phyloP scores from a whole-genome alignment of 2,113 vertebrate genomes.

The Rostratula benghalensis region DNA sequence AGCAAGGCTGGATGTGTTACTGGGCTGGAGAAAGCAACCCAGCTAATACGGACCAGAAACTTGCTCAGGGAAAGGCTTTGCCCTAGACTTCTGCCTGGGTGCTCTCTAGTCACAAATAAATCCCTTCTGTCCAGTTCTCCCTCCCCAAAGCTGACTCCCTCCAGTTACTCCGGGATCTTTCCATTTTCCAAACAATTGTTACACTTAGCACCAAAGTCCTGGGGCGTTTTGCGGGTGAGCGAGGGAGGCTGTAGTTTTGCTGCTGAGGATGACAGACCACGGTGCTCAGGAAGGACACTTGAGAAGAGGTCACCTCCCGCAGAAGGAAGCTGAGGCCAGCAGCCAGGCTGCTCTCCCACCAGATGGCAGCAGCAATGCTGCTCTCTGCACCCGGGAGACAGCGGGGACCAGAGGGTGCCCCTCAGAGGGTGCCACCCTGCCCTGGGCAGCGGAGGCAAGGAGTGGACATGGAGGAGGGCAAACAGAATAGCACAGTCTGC shows the following conservation, averaged over 20 bases:
- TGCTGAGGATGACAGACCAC: rapidly evolving
- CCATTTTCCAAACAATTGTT: background rate
- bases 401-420: background rate
- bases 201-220: background rate
- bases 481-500: background rate
- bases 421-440: background rate
- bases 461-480: background rate
- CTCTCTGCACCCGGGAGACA: background rate
- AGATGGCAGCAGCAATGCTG: slow-evolving; percentile 64
- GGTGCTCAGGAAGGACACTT: too few species aligned
- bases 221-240: background rate
- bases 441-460: background rate
- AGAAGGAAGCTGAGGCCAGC: background rate
- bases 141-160: background rate
- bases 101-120: too few species aligned
- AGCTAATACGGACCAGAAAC: background rate
- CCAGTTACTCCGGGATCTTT: background rate
- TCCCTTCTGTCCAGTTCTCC: background rate
- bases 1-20: background rate
- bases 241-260: background rate
- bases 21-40: background rate
- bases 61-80: background rate
- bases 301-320: background rate
- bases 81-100: background rate
- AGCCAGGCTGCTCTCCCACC: slow-evolving; percentile 4